Conservation (phyloP, 1,140 invertebrate species). For the Ceratitis capitata region DNA sequence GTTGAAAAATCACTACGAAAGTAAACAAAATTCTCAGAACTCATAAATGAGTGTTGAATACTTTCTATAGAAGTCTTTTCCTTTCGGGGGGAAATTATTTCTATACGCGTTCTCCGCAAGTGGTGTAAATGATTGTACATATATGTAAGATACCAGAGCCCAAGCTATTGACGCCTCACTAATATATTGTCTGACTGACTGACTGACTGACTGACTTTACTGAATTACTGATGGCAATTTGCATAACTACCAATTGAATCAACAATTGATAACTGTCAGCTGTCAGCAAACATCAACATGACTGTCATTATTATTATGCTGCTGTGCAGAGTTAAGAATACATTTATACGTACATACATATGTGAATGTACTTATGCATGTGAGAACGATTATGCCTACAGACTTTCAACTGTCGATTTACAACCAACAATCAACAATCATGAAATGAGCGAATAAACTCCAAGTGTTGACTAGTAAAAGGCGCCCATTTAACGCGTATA, state of each 20-base stretch:
- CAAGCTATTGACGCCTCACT: no score
- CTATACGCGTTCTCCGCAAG: no score
- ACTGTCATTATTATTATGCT: conserved; percentile 18
- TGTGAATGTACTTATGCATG: neutral
- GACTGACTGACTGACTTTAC: neutral
- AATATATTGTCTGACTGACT: neutral
- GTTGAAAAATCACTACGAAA: neutral
- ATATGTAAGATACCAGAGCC: neutral
- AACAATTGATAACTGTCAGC: conserved; percentile 39
- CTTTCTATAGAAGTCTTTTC: neutral
- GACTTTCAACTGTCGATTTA: neutral
- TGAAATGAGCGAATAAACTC: neutral
- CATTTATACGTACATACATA: neutral
- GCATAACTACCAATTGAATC: conserved; percentile 37
- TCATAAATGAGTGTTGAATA: neutral
- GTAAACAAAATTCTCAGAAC: neutral
- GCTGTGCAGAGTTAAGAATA: neutral
- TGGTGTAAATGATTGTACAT: neutral
- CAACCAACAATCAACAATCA: neutral
- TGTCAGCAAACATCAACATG: conserved; percentile 36
- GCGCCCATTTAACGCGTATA: conserved; percentile 13
- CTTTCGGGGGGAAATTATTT: no score
- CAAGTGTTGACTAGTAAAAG: conserved; percentile 27
- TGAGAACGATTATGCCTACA: neutral
- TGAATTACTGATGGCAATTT: conserved; percentile 30